phyloP scores from a whole-genome alignment of 2,113 vertebrate species.

The Brachionichthys hirsutus region DNA sequence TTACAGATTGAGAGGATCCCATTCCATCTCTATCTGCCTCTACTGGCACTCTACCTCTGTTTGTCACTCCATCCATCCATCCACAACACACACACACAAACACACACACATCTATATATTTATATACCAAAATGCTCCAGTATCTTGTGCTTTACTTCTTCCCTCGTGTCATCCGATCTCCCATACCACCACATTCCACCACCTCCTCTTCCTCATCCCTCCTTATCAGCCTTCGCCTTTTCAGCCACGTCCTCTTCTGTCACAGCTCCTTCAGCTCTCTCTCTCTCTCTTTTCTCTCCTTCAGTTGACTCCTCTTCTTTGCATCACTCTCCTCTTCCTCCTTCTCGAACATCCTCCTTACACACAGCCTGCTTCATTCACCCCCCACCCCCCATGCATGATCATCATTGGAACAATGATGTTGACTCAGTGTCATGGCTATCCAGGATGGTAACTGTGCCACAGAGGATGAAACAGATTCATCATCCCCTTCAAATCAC shows the following conservation, averaged over 20 bases:
- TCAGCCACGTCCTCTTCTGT: constrained; percentile 43
- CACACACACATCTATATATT: background rate
- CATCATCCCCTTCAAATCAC: constrained; percentile 41
- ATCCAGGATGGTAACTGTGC: constrained; percentile 50
- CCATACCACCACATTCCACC: constrained; percentile 13
- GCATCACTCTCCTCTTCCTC: constrained; percentile 15
- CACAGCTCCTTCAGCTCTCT: constrained; percentile 42
- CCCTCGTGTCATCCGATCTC: constrained; percentile 50
- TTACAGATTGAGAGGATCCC: constrained; percentile 77
- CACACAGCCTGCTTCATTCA: constrained; percentile 16
- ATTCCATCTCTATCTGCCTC: constrained; percentile 56
- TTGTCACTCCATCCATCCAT: constrained; percentile 52
- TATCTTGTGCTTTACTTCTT: too few species aligned
- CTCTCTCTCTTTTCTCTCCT: constrained; percentile 13
- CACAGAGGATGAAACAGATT: constrained; percentile 30
- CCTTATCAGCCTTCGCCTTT: constrained; percentile 48
- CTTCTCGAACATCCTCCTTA: constrained; percentile 24
- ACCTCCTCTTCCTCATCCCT: constrained; percentile 22
- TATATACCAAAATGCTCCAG: background rate
- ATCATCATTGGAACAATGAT: constrained; percentile 55
- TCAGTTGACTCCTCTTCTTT: background rate
- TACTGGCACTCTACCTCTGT: constrained; percentile 53
- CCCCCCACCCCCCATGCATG: constrained; percentile 23
- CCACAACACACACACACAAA: constrained; percentile 13
- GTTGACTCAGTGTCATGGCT: constrained; percentile 49